Percentiles rank a stretch among this genome's conserved stretches.
Evolutionary conservation across 1,140 invertebrate genomes (phyloP).

Genomic region (Pachypeltis micranthus): DNA sequence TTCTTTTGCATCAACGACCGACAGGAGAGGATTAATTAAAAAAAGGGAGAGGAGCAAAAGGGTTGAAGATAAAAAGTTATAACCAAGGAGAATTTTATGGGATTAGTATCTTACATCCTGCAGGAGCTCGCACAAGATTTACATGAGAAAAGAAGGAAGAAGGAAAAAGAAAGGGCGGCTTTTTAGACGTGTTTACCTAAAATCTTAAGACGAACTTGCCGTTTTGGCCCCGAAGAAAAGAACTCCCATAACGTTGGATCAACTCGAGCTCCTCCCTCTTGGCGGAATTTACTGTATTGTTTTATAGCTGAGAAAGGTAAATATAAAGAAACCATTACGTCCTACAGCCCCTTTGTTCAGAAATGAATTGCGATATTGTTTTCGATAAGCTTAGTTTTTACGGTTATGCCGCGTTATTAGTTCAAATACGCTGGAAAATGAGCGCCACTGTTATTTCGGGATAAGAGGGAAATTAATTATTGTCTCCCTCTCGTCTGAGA

Average conservation of each 20-base stretch:
- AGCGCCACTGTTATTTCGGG: too few species aligned
- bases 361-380: slow-evolving; percentile 7
- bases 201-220: neutral
- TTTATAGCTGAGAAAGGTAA: slow-evolving; percentile 2
- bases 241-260: slow-evolving; percentile 3
- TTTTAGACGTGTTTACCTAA: neutral
- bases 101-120: slow-evolving; percentile 5
- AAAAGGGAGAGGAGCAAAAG: neutral
- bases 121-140: slow-evolving; percentile 5
- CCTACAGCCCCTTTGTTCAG: neutral
- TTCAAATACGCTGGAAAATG: too few species aligned
- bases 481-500: too few species aligned
- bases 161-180: too few species aligned
- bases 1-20: slow-evolving; percentile 12
- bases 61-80: slow-evolving; percentile 16
- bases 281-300: slow-evolving; percentile 4
- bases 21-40: slow-evolving; percentile 14
- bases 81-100: slow-evolving; percentile 11
- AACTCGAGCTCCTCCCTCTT: neutral
- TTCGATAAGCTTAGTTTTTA: neutral
- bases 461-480: too few species aligned
- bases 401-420: too few species aligned
- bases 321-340: slow-evolving; percentile 6
- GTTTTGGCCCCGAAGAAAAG: neutral
- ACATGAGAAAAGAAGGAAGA: slow-evolving; percentile 15